Base-by-base conservation (phyloP, 2,888 invertebrate genomes). In the Poecilobothrus nobilitatus region DNA sequence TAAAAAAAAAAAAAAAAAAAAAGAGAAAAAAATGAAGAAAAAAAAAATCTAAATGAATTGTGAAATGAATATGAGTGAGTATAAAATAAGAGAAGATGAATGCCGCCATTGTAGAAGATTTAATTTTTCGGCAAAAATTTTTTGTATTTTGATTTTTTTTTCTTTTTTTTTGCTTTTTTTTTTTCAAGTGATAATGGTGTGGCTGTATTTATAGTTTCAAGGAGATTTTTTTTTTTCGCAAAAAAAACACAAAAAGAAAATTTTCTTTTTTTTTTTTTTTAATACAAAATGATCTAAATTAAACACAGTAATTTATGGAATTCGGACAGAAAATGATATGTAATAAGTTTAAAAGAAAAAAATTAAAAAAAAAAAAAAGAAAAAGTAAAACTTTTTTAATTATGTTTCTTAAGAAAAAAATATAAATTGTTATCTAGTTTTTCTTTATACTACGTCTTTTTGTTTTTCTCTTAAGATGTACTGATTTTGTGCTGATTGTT, bases 11-110 rank as follows among this genome's bases (percentile, higher is more conserved):
- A 9, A 44, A 44, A 9, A 44, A 44, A 44, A 44, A 44, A 3
- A 3, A 15, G 12, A 44, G 15, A 44, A 44, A 3, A 12, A 44
- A 44, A n/a, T n/a, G n/a, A n/a, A n/a, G n/a, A n/a, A n/a, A n/a
- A n/a, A n/a, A n/a, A n/a, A n/a, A n/a, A n/a, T n/a, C n/a, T n/a
- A n/a, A n/a, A n/a, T n/a, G n/a, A n/a, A n/a, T 44, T n/a, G n/a
- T 44, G 44, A 44, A 44, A 44, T 44, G 44, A 44, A 44, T 44
- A 44, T 44, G 44, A 44, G 44, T 44, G 44, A 44, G 44, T 44
- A 44, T 44, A 12, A 44, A 12, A 7, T 34, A 7, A 9, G 44
- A 44, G 34, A 44, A 44, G 44, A 44, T 44, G 44, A 44, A 44
- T 44, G 44, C 44, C 44, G 44, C 12, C 44, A 44, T 44, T 44